A percentile compares a stretch with the other conserved stretches of the same genome.
Evolutionary conservation across 1,140 invertebrate species (phyloP).

Genomic region (Lepidostoma basale): DNA sequence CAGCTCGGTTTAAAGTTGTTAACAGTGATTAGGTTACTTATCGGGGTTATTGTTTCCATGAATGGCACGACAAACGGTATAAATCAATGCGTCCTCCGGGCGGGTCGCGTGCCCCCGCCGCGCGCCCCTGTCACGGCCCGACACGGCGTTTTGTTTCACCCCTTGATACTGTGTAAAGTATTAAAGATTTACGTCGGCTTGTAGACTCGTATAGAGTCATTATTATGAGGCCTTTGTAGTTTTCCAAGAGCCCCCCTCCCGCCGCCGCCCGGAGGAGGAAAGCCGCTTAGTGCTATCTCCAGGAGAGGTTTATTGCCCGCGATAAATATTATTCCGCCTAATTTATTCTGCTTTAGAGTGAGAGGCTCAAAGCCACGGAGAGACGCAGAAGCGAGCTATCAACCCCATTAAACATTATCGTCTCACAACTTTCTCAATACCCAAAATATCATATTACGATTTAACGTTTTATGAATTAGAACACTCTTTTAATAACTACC

Average conservation of each 20-base stretch:
- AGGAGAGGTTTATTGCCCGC: constrained; percentile 16
- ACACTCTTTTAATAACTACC: too few relatives aligned
- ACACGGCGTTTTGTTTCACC: constrained; percentile 30
- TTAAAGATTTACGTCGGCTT: constrained; percentile 42
- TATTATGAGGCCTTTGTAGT: constrained; percentile 36
- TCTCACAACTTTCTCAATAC: too few relatives aligned
- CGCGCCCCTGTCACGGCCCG: constrained; percentile 14
- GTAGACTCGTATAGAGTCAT: constrained; percentile 34
- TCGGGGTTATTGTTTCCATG: too few relatives aligned
- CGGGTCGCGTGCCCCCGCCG: neutral
- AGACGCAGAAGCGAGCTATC: neutral
- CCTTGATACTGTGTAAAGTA: constrained; percentile 36
- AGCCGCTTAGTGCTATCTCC: constrained; percentile 36
- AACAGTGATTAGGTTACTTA: too few relatives aligned
- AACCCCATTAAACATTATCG: neutral
- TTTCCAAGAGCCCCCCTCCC: constrained; percentile 18
- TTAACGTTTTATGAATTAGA: too few relatives aligned
- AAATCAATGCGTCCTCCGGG: constrained; percentile 12
- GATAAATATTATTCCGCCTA: constrained; percentile 36
- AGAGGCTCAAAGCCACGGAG: constrained; percentile 2
- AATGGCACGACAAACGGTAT: neutral
- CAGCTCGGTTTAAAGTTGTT: too few relatives aligned
- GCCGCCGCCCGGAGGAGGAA: constrained; percentile 5
- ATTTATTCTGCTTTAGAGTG: constrained; percentile 27
- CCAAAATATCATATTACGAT: too few relatives aligned